Conservation (phyloP, 2,888 invertebrate genomes). For the Octonoba sinensis region DNA sequence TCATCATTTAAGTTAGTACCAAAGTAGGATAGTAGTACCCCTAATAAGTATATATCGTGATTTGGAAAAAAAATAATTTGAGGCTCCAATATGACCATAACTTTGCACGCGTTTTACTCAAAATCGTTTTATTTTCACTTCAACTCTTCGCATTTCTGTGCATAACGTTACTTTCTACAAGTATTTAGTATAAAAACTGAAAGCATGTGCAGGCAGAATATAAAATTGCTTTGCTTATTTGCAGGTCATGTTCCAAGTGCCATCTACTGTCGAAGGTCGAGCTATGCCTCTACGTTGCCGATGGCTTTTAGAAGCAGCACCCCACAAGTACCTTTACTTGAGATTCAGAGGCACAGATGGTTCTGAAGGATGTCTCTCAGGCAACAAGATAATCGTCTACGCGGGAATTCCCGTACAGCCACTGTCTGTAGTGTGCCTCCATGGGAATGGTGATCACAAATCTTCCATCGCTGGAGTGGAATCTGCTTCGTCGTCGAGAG, state of each 20-base stretch:
- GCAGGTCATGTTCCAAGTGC: constrained; percentile 57
- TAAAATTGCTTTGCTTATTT: not conserved
- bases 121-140: no score
- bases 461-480: constrained; percentile 43
- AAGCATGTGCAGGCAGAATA: not conserved
- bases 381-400: constrained; percentile 78
- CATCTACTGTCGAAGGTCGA: constrained; percentile 49
- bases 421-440: constrained; percentile 64
- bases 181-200: not conserved
- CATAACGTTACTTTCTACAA: no score
- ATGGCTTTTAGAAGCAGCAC: constrained; percentile 67
- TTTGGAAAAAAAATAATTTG: no score
- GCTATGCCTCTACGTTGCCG: constrained; percentile 66
- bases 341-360: constrained; percentile 66
- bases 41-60: no score
- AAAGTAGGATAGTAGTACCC: no score
- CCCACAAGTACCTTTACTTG: constrained; percentile 67
- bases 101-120: no score
- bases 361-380: constrained; percentile 43
- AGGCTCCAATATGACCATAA: no score
- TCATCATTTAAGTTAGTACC: no score
- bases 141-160: no score
- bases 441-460: constrained; percentile 30
- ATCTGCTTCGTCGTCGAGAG: constrained; percentile 23
- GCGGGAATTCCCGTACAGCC: constrained; percentile 73